phyloP scores from a whole-genome alignment of 1,140 invertebrate species.

The Panulirus ornatus region DNA sequence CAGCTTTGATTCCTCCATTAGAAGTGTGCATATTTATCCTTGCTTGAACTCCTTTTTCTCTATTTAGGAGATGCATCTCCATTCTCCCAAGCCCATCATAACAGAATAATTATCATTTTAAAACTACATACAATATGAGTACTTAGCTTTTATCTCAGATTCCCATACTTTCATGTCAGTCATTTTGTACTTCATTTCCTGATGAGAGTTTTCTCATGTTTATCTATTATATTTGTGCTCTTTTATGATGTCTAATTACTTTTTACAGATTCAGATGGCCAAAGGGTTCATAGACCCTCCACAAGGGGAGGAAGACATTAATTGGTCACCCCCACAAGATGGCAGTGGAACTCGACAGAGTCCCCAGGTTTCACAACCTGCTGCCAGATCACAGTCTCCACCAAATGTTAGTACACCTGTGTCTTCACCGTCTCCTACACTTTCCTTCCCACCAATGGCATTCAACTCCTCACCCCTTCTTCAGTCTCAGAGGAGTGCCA shows the following conservation, averaged over 20 bases:
- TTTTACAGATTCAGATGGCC: constrained; percentile 7
- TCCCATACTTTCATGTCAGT: too few species aligned
- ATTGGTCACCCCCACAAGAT: constrained; percentile 3
- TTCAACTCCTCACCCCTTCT: background rate
- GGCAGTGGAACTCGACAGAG: background rate
- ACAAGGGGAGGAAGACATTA: constrained; percentile 1
- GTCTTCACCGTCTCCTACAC: background rate
- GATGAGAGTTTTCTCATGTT: background rate
- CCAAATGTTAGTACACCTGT: background rate
- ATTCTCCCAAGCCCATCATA: too few species aligned
- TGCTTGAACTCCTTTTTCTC: too few species aligned
- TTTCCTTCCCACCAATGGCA: background rate
- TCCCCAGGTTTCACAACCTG: background rate
- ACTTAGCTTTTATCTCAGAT: too few species aligned
- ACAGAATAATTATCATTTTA: too few species aligned
- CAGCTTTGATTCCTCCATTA: too few species aligned
- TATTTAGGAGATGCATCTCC: too few species aligned
- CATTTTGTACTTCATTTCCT: too few species aligned
- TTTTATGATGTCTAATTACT: background rate
- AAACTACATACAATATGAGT: too few species aligned
- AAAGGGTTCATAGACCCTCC: constrained; percentile 32
- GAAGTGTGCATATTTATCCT: too few species aligned
- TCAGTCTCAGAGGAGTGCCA: constrained; percentile 11
- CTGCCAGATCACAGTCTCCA: background rate
- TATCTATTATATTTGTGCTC: too few species aligned